Evolutionary conservation across 2,888 invertebrate species (phyloP).

Genomic region (Punctoribates punctum): DNA sequence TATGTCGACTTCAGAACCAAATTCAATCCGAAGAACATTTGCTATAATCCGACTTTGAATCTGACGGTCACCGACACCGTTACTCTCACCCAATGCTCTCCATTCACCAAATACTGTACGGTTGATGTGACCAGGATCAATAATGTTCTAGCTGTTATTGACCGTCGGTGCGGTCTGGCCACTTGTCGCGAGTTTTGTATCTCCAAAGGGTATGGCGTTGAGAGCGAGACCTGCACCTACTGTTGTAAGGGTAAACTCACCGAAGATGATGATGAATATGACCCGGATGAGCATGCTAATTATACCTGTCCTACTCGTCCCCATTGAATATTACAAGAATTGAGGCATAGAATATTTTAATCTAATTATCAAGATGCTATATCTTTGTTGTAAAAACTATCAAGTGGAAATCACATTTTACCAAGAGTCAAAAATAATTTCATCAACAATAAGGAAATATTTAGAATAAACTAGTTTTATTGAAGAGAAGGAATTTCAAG

Average conservation of each 20-base stretch:
- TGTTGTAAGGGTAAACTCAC: constrained; percentile 30
- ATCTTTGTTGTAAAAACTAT: too few relatives aligned
- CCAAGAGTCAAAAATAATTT: too few relatives aligned
- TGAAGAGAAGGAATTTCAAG: too few relatives aligned
- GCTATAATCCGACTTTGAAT: constrained; percentile 37
- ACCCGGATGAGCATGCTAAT: constrained; percentile 5
- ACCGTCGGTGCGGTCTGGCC: constrained; percentile 34
- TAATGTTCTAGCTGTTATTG: constrained; percentile 18
- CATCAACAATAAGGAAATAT: too few relatives aligned
- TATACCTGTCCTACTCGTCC: constrained; percentile 31
- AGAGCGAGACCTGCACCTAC: constrained; percentile 37
- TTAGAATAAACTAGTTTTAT: too few relatives aligned
- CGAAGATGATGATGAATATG: constrained; percentile 39
- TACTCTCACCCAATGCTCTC: constrained; percentile 31
- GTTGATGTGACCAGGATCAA: constrained; percentile 37
- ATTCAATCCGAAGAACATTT: constrained; percentile 13
- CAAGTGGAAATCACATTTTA: too few relatives aligned
- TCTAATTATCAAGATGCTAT: neutral
- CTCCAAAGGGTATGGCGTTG: constrained; percentile 32
- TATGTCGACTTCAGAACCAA: constrained; percentile 35
- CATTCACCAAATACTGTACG: constrained; percentile 24
- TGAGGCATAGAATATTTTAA: too few relatives aligned
- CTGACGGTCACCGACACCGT: constrained; percentile 17
- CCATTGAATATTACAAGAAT: neutral
- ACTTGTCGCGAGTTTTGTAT: constrained; percentile 37